Base-by-base conservation (phyloP, 1,140 invertebrate species). In the Sycophaga agraensis region DNA sequence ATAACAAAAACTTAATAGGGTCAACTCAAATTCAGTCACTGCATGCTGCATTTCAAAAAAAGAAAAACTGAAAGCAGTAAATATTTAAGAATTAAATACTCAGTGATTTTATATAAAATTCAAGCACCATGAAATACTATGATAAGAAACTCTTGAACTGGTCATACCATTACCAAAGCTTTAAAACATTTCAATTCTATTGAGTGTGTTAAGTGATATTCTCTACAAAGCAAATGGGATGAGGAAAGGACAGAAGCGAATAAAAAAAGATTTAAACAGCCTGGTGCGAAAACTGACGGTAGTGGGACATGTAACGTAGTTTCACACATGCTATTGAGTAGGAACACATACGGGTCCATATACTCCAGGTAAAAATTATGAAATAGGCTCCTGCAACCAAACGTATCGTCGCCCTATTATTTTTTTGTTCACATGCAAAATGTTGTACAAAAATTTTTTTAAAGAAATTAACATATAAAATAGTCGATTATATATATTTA, bases 321-420 rank as follows among this genome's bases (percentile, higher is more conserved):
- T 79, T 79, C 76, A 80, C 76, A 81, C 77, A 81, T 81, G 78
- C 78, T 80, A 81, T 78, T 80, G 74, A 81, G 75, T 78, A 79
- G 78, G 77, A 81, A 80, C 76, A 81, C 79, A 80, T 81, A 81
- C 77, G 77, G 77, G 73, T 81, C 78, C 79, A 80, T 81, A 81
- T 81, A 80, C 68, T 81, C 78, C 79, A 81, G 77, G 76, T 80
- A 80, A 81, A 81, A 81, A 78, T 80, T 81, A 81, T 80, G 77
- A 80, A 81, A 81, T 77, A 81, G 77, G 69, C 77, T 81, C 77
- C 79, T 81, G 78, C 68, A 81, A 81, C 73, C 77, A 81, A 80
- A 79, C 73, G 75, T 67, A 72, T 79, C 69, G 70, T 72, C 67
- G 68, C 63, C 70, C 73, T 67, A 79, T 79, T 80, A 79, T 75